Conservation (phyloP, 1,140 invertebrate species). For the Scaptomyza hsui region DNA sequence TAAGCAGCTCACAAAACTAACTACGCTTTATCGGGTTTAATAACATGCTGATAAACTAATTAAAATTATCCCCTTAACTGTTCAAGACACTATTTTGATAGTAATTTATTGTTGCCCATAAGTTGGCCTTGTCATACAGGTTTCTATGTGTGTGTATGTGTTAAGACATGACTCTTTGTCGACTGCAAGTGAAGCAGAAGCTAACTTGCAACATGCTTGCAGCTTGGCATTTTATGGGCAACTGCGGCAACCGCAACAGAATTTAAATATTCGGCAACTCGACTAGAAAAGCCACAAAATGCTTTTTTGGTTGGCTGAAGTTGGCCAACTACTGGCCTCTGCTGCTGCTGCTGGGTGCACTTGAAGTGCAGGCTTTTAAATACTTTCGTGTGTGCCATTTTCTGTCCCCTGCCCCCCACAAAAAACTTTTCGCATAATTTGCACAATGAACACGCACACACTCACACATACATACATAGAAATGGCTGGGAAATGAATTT, state of each 20-base stretch:
- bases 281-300: conserved; percentile 44
- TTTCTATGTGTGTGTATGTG: not conserved
- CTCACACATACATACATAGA: conserved; percentile 1
- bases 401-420: conserved; percentile 1
- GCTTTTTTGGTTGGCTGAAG: conserved; percentile 46
- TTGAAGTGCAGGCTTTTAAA: conserved; percentile 58
- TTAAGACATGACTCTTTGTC: not conserved
- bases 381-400: conserved; percentile 38
- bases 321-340: conserved; percentile 43
- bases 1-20: too few species aligned
- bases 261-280: conserved; percentile 45
- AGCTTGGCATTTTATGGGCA: conserved; percentile 13
- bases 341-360: conserved; percentile 17
- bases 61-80: too few species aligned
- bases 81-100: too few species aligned
- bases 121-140: not conserved
- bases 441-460: conserved; percentile 37
- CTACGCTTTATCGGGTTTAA: too few species aligned
- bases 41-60: too few species aligned
- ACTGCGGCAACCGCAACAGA: conserved; percentile 37
- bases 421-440: conserved; percentile 70
- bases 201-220: conserved; percentile 6
- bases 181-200: not conserved
- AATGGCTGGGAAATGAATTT: conserved; percentile 1
- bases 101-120: too few species aligned